A percentile compares a stretch with the other conserved stretches of the same genome.
phyloP scores from a whole-genome alignment of 2,888 invertebrate species.

The Shargacucullia verbasci region DNA sequence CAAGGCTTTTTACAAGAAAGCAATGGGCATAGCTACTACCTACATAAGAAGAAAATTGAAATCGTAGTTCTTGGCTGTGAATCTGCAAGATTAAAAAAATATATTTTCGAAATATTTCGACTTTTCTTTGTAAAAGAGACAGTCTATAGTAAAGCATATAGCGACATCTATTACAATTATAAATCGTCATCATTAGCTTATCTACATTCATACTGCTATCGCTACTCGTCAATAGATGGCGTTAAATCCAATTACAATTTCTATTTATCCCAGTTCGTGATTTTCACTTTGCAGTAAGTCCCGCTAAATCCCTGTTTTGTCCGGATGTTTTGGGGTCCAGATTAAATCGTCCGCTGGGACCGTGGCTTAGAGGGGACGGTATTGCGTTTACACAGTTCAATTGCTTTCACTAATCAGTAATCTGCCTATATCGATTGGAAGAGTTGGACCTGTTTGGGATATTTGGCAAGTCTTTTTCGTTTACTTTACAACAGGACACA shows the following conservation, averaged over 20 bases:
- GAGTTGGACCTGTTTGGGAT: slow-evolving; percentile 13
- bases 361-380: slow-evolving; percentile 42
- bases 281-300: slow-evolving; percentile 39
- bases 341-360: slow-evolving; percentile 55
- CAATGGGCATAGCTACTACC: too few relatives aligned
- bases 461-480: slow-evolving; percentile 4
- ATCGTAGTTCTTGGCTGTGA: too few relatives aligned
- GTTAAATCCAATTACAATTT: slow-evolving; percentile 19
- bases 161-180: slow-evolving; percentile 26
- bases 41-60: too few relatives aligned
- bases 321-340: slow-evolving; percentile 55
- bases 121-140: too few relatives aligned
- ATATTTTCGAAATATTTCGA: too few relatives aligned
- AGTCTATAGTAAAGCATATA: too few relatives aligned
- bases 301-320: slow-evolving; percentile 55
- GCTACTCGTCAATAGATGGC: slow-evolving; percentile 34
- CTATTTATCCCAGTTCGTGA: slow-evolving; percentile 14
- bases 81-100: too few relatives aligned
- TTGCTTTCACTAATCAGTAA: slow-evolving; percentile 57
- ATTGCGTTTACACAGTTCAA: slow-evolving; percentile 60
- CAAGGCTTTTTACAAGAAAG: too few relatives aligned
- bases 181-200: neutral
- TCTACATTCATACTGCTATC: neutral
- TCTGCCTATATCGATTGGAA: slow-evolving; percentile 40
- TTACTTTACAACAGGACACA: too few relatives aligned